A percentile compares a stretch with the other conserved stretches of the same genome.
phyloP scores from a whole-genome alignment of 2,113 vertebrate species.

The Callospermophilus lateralis region DNA sequence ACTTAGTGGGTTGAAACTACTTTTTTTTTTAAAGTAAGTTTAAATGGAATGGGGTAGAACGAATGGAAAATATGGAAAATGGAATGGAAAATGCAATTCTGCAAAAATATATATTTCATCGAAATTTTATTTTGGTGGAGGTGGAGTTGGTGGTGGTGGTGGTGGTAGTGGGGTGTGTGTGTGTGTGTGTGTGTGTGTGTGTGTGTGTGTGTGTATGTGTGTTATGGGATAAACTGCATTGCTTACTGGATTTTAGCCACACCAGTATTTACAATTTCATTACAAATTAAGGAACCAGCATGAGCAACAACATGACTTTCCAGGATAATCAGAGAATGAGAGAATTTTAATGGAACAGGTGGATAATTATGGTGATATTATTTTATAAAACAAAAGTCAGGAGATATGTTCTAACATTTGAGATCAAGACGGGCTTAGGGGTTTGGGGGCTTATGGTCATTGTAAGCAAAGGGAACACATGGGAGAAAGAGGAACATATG shows the following conservation, averaged over 20 bases:
- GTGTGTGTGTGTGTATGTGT: too few species aligned
- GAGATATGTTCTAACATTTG: background rate
- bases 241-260: background rate
- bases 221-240: background rate
- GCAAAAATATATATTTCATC: background rate
- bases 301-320: background rate
- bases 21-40: background rate
- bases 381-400: conserved; percentile 39
- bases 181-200: too few species aligned
- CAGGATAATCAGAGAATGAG: background rate
- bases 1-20: background rate
- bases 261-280: background rate
- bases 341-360: background rate
- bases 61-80: background rate
- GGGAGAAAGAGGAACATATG: background rate
- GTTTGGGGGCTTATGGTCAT: background rate
- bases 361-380: background rate
- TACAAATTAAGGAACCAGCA: background rate
- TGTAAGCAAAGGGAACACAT: background rate
- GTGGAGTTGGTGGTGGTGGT: too few species aligned
- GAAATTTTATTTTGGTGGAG: background rate
- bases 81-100: too few species aligned
- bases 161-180: rapidly evolving
- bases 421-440: background rate
- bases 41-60: background rate